Evolutionary conservation across 2,888 invertebrate species (phyloP), one percentile per base, ranked within the genome.

Genomic region (Caenorhabditis wallacei): DNA sequence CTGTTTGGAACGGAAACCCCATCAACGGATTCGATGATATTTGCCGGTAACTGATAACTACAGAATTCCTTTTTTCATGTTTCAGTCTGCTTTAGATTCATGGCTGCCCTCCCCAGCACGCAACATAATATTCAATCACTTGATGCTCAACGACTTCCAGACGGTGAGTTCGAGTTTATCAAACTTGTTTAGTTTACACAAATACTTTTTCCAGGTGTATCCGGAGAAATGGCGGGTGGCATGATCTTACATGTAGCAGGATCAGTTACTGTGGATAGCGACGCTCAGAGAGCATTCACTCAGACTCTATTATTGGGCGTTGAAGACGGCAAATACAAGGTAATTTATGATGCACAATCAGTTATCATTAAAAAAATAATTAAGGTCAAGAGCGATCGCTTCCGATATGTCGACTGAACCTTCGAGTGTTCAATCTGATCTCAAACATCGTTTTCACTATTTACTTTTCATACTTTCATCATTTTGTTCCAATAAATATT

Each of bases 1-100:
- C 97, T 68, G 95, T 96, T 56, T 98, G 97, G 97, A 97, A 97
- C 93, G 97, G 97, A 35, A 96, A 96, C 92, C 95, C 95, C 7
- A 94, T 95, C 0, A 94, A 94, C 70, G 96, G 96, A 7, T 95
- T 94, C 90, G 95, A 95, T 43, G 94, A 94, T 83, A 96, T 98
- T 75, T 95, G 96, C 90, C 95, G 82, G 88, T 87, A 57, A 40
- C 40, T 13, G 13, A 13, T 10, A 16, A 40, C 2, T 40, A n/a
- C 30, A 43, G 2, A 22, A n/a, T 7, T n/a, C 35, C 8, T n/a
- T 11, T 22, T 59, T 59, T 40, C 18, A 20, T 10, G 43, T 11
- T n/a, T n/a, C n/a, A n/a, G 40, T 8, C 66, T 43, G 13, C 68
- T 84, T 35, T 66, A 88, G 96, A 90, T 97, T 96, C 91, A 94